Conservation (phyloP, 2,888 invertebrate genomes). For the Parelbella ahira region DNA sequence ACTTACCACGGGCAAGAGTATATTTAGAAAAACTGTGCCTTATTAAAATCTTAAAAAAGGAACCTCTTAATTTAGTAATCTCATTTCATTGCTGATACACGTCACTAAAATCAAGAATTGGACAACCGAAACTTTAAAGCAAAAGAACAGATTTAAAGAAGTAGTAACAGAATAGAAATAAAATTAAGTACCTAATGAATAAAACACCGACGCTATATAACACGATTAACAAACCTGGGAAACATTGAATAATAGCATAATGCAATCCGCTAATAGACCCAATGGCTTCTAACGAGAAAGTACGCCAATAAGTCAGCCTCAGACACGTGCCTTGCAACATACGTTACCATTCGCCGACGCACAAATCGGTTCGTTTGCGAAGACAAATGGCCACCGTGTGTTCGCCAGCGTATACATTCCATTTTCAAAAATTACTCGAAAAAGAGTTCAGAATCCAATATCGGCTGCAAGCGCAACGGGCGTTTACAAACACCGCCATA, state of each 20-base stretch:
- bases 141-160: no score
- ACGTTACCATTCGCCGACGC: conserved; percentile 73
- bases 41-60: no score
- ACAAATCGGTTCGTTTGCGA: conserved; percentile 77
- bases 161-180: no score
- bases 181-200: no score
- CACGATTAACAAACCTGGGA: no score
- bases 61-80: no score
- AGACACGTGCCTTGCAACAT: conserved; percentile 68
- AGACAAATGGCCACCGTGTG: conserved; percentile 71
- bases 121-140: no score
- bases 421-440: conserved; percentile 66
- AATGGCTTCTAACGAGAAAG: conserved; percentile 58
- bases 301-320: conserved; percentile 62
- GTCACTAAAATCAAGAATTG: no score
- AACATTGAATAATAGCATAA: conserved; percentile 6
- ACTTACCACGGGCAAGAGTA: no score
- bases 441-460: conserved; percentile 47
- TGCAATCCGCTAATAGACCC: conserved; percentile 60
- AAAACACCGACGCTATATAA: no score
- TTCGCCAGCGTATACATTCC: conserved; percentile 56
- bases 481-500: conserved; percentile 36
- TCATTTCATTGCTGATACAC: no score
- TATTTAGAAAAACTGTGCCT: no score
- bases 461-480: conserved; percentile 34